Conservation (phyloP, 2,888 invertebrate genomes). For the Leuctra nigra region DNA sequence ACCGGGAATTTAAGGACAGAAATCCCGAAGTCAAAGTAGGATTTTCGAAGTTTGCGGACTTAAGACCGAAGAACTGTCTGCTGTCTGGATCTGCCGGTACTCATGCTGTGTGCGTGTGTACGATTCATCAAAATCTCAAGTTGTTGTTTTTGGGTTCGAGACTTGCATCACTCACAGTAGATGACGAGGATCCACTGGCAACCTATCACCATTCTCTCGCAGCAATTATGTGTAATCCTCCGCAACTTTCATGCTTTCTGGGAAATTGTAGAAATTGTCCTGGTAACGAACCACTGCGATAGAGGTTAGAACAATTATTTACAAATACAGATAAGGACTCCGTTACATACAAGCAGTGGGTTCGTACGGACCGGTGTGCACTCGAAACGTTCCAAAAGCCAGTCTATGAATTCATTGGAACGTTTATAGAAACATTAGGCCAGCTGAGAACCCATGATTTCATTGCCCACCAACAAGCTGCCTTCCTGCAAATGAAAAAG, state of each 20-base stretch:
- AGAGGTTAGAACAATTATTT: background rate
- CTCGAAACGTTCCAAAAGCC: slow-evolving; percentile 27
- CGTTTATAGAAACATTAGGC: slow-evolving; percentile 22
- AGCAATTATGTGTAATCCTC: background rate
- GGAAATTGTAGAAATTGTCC: background rate
- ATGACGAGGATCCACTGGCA: too few relatives aligned
- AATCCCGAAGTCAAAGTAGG: background rate
- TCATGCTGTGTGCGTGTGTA: slow-evolving; percentile 13
- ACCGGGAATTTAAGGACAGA: background rate
- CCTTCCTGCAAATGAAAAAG: slow-evolving; percentile 23
- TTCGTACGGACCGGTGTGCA: slow-evolving; percentile 26
- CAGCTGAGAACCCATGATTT: slow-evolving; percentile 24
- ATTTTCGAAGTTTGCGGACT: slow-evolving; percentile 16
- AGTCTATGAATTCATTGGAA: slow-evolving; percentile 25
- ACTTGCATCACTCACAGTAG: background rate
- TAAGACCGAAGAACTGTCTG: slow-evolving; percentile 17
- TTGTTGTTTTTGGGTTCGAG: background rate
- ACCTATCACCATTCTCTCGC: background rate
- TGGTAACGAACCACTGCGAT: background rate
- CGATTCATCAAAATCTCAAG: slow-evolving; percentile 1
- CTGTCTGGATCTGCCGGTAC: slow-evolving; percentile 9
- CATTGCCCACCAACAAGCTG: slow-evolving; percentile 26
- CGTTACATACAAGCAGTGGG: slow-evolving; percentile 29
- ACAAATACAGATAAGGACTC: slow-evolving; percentile 21
- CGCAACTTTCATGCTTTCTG: background rate